phyloP scores from a whole-genome alignment of 2,888 invertebrate species.

The Xanthostigma xanthostigma region DNA sequence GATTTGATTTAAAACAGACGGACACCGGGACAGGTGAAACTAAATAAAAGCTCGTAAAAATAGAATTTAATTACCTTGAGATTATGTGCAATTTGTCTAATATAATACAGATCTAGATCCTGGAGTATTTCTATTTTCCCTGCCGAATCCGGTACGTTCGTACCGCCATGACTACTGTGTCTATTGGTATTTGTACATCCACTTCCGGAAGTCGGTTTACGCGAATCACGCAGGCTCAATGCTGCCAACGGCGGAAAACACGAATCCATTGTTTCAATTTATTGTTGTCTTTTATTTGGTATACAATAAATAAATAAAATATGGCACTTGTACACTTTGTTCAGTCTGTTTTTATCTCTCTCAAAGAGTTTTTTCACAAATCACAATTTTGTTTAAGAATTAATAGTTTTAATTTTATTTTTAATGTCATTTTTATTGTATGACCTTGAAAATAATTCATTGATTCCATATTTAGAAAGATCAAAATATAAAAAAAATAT shows the following conservation, averaged over 20 bases:
- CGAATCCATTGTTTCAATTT: slow-evolving; percentile 27
- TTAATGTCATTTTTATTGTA: too few relatives aligned
- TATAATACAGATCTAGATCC: slow-evolving; percentile 37
- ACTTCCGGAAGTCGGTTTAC: slow-evolving; percentile 6
- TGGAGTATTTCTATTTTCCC: slow-evolving; percentile 33
- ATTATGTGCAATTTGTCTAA: slow-evolving; percentile 37
- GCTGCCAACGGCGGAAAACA: slow-evolving; percentile 33
- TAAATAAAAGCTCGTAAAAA: not conserved
- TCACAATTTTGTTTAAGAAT: too few relatives aligned
- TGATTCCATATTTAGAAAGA: too few relatives aligned
- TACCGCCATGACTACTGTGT: slow-evolving; percentile 5
- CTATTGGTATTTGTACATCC: slow-evolving; percentile 3
- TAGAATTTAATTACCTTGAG: slow-evolving; percentile 29
- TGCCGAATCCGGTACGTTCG: slow-evolving; percentile 11
- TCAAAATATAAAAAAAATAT: too few relatives aligned
- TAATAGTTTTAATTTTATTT: too few relatives aligned
- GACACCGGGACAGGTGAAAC: too few relatives aligned
- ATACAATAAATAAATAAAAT: not conserved
- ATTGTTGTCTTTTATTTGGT: not conserved
- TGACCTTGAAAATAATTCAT: too few relatives aligned
- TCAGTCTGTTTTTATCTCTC: too few relatives aligned
- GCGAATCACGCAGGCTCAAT: slow-evolving; percentile 26
- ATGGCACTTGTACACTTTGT: not conserved
- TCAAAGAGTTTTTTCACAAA: too few relatives aligned
- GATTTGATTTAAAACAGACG: too few relatives aligned